Conservation (phyloP, 2,888 invertebrate species). For the Eucera pruinosa region DNA sequence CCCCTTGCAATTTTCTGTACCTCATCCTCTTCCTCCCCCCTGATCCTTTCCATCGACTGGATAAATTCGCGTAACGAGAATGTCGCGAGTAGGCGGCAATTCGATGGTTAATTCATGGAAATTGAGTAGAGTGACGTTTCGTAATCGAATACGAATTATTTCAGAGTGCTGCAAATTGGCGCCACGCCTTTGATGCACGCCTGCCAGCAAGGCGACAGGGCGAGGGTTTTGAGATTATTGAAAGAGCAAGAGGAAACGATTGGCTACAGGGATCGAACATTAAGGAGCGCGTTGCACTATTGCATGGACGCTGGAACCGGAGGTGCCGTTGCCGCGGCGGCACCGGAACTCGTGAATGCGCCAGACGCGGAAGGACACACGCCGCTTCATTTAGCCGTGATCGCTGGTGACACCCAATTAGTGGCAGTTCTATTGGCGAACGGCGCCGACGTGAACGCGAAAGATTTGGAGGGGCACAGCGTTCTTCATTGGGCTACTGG, state of each 20-base stretch:
- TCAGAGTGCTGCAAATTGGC: constrained; percentile 85
- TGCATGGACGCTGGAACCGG: constrained; percentile 89
- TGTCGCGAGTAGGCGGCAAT: too few relatives aligned
- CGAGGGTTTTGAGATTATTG: constrained; percentile 90
- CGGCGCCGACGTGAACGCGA: constrained; percentile 94
- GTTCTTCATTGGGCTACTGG: constrained; percentile 99
- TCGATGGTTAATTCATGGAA: too few relatives aligned
- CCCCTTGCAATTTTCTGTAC: too few relatives aligned
- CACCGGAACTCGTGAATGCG: constrained; percentile 93
- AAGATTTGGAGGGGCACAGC: constrained; percentile 97
- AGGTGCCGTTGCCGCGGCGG: constrained; percentile 91
- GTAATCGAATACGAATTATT: too few relatives aligned
- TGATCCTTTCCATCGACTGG: too few relatives aligned
- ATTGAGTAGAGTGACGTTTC: too few relatives aligned
- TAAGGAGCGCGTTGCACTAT: constrained; percentile 96
- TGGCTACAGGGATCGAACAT: constrained; percentile 91
- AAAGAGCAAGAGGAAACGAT: constrained; percentile 88
- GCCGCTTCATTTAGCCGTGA: constrained; percentile 97
- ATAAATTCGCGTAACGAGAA: too few relatives aligned
- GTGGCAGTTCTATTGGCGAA: constrained; percentile 94
- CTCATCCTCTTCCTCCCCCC: too few relatives aligned
- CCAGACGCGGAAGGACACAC: constrained; percentile 98
- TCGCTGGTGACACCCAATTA: constrained; percentile 94
- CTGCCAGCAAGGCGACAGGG: constrained; percentile 94
- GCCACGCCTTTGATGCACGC: constrained; percentile 96